Evolutionary conservation across 2,113 vertebrate species (phyloP), one percentile per base, ranked within the genome.

Genomic region (Lates calcarifer): DNA sequence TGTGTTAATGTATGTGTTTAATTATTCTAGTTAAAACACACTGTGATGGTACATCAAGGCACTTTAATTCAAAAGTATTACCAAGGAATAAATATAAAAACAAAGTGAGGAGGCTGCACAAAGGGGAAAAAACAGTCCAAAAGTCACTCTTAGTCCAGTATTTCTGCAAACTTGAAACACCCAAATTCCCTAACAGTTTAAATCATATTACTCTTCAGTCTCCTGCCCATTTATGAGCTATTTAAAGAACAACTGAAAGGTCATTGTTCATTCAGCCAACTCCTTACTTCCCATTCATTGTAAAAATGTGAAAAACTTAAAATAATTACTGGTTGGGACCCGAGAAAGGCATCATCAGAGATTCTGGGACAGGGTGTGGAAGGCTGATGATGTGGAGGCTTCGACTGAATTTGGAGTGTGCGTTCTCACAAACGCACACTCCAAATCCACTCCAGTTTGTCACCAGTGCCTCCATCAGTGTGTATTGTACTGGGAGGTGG

Each of bases 361-460:
- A 82, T 35, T 28, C 31, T 45, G 31, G 70, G 51, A 39, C 4
- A 55, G 85, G 77, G 72, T 75, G 83, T 84, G 80, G 83, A 69
- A 1, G 58, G n/a, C 62, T 78, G 82, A 77, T 77, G 79, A 77
- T 26, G 63, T 67, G 77, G 81, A 84, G 24, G 45, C 57, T 75
- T 29, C 0, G 1, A 24, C 45, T 0, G 24, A 28, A 56, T 45
- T 56, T n/a, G 29, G 28, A 15, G 43, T 66, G 63, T 26, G 51
- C 35, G 7, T 53, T 6, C n/a, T 22, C 51, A 45, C 55, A 67
- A 49, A 56, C 6, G 10, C 65, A 63, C 22, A 22, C 75, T 28
- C 31, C 56, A 31, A 66, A 45, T 39, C 57, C 22, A 22, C 75
- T 28, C 31, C 56, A 31, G 71, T 53, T 39, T 62, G 74, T 68